phyloP scores from a whole-genome alignment of 2,888 invertebrate species.

The Nasonia oneida region DNA sequence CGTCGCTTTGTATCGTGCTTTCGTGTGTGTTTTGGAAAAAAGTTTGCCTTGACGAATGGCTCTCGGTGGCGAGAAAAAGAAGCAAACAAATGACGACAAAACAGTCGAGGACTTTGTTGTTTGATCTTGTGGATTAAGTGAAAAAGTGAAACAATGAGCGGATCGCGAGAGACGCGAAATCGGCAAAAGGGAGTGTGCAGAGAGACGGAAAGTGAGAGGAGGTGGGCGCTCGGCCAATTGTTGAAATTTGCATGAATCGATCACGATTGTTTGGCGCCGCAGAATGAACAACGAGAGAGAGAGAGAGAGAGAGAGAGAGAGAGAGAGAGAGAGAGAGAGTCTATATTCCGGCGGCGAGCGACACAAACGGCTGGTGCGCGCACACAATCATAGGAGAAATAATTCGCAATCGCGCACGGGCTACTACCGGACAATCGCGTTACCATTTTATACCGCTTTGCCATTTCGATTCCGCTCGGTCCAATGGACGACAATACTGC shows the following conservation, averaged over 20 bases:
- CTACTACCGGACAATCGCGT: slow-evolving; percentile 74
- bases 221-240: slow-evolving; percentile 71
- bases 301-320: slow-evolving; percentile 51
- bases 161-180: slow-evolving; percentile 66
- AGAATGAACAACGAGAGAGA: slow-evolving; percentile 68
- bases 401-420: slow-evolving; percentile 76
- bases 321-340: not conserved
- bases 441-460: slow-evolving; percentile 74
- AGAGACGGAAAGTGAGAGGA: slow-evolving; percentile 43
- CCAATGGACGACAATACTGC: slow-evolving; percentile 75
- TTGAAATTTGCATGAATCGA: slow-evolving; percentile 78
- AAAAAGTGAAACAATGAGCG: slow-evolving; percentile 72
- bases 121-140: slow-evolving; percentile 48
- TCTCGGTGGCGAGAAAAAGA: not conserved
- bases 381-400: slow-evolving; percentile 73
- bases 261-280: slow-evolving; percentile 75
- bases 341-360: slow-evolving; percentile 10
- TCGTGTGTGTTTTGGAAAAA: not conserved
- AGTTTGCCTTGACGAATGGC: slow-evolving; percentile 26
- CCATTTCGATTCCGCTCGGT: slow-evolving; percentile 77
- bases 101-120: slow-evolving; percentile 57
- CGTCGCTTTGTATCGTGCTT: slow-evolving; percentile 1
- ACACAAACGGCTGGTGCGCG: slow-evolving; percentile 15
- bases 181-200: slow-evolving; percentile 67
- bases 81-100: slow-evolving; percentile 37